phyloP scores from a whole-genome alignment of 2,113 vertebrate genomes.

The Periophthalmus modestus region DNA sequence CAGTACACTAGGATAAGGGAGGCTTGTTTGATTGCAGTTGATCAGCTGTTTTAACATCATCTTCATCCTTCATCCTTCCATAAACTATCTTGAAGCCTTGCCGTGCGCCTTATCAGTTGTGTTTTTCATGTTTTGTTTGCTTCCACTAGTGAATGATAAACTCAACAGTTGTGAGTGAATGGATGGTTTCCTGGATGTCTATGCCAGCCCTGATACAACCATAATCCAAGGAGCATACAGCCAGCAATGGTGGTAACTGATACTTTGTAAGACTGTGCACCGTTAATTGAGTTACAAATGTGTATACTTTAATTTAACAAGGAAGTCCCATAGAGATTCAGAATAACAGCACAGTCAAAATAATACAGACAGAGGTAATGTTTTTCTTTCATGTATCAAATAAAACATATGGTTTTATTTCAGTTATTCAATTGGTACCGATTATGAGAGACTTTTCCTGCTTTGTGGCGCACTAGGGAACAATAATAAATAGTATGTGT shows the following conservation, averaged over 20 bases:
- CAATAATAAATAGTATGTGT: neutral
- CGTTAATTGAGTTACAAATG: too few species aligned
- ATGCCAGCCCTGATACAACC: neutral
- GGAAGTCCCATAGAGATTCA: too few species aligned
- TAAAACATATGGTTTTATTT: neutral
- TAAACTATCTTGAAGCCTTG: conserved; percentile 81
- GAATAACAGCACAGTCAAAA: too few species aligned
- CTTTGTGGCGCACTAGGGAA: neutral
- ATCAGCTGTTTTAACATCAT: conserved; percentile 79
- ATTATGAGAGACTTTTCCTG: neutral
- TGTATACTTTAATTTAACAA: too few species aligned
- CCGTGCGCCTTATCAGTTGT: conserved; percentile 75
- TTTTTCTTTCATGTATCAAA: too few species aligned
- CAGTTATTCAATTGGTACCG: neutral
- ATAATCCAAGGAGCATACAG: too few species aligned
- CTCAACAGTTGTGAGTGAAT: neutral
- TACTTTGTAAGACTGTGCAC: too few species aligned
- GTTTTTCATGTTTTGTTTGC: neutral
- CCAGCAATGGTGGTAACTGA: too few species aligned
- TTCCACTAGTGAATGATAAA: neutral
- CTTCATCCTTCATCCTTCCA: conserved; percentile 81
- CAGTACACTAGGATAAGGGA: neutral
- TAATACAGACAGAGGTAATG: too few species aligned
- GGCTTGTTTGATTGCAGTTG: neutral
- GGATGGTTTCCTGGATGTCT: neutral